phyloP scores from a whole-genome alignment of 2,888 invertebrate species.

The Tribolium freemani region DNA sequence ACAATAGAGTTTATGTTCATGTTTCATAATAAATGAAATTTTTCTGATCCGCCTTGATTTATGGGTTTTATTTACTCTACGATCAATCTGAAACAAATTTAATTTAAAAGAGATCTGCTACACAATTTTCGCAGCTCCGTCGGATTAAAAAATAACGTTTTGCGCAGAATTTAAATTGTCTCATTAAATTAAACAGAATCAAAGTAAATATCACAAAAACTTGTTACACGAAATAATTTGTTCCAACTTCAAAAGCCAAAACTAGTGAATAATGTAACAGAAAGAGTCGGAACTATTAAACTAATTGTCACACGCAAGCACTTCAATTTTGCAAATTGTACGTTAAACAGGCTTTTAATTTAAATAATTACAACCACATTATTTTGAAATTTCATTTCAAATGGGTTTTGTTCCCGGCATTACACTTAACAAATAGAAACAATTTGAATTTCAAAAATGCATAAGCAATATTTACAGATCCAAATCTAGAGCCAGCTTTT shows the following conservation, averaged over 20 bases:
- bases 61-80: background rate
- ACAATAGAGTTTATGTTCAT: background rate
- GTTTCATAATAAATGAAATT: conserved; percentile 6
- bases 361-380: background rate
- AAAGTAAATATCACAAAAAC: no score
- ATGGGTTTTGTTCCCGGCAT: background rate
- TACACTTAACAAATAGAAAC: background rate
- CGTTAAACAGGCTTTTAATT: background rate
- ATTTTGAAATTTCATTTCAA: background rate
- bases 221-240: background rate
- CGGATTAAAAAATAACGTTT: background rate
- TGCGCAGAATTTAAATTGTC: background rate
- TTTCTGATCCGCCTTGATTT: background rate
- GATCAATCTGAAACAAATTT: background rate
- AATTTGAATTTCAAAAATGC: no score
- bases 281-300: background rate
- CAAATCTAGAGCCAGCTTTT: background rate
- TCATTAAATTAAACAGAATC: background rate
- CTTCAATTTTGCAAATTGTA: background rate
- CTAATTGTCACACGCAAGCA: background rate
- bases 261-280: background rate
- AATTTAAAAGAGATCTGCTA: background rate
- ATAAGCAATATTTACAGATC: background rate
- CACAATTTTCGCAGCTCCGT: background rate
- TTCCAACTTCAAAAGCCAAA: background rate